Percentiles rank a stretch among this genome's conserved stretches.
These are phyloP conservation scores for Stegodyphus dumicola DNA, from an alignment of 1,140 invertebrate genomes.

Conservation along the genomic window DNA sequence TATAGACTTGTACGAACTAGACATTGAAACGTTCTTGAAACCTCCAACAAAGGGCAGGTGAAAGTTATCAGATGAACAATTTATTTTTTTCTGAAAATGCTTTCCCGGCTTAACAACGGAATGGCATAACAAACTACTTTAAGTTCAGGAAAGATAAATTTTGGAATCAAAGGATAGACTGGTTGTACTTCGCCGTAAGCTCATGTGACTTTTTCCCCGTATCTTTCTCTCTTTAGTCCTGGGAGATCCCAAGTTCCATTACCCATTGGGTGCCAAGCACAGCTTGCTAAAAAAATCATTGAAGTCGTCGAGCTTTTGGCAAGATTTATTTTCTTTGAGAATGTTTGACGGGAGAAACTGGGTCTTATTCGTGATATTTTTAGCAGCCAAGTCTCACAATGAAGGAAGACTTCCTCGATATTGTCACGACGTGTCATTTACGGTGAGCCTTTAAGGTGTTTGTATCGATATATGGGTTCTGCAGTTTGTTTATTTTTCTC, in stretches of 20 bases:
- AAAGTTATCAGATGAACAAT: neutral
- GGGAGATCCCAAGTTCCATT: slow-evolving; percentile 30
- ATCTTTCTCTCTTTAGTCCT: slow-evolving; percentile 39
- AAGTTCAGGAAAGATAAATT: slow-evolving; percentile 52
- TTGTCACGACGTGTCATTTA: slow-evolving; percentile 58
- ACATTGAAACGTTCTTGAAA: too few relatives aligned
- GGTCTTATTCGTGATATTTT: slow-evolving; percentile 56
- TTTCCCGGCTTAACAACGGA: slow-evolving; percentile 19
- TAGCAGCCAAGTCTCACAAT: slow-evolving; percentile 28
- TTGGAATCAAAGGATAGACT: slow-evolving; percentile 23
- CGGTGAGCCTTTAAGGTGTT: slow-evolving; percentile 21
- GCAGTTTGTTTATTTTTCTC: slow-evolving; percentile 34
- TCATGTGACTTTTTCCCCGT: slow-evolving; percentile 23
- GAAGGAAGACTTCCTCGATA: slow-evolving; percentile 34
- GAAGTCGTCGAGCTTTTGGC: slow-evolving; percentile 47
- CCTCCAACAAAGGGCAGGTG: neutral
- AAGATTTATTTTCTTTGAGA: slow-evolving; percentile 57
- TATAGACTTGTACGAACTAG: too few relatives aligned
- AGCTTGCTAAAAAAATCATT: slow-evolving; percentile 26
- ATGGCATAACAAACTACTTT: slow-evolving; percentile 43
- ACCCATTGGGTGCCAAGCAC: slow-evolving; percentile 38
- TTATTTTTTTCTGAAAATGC: neutral
- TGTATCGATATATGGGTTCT: slow-evolving; percentile 11
- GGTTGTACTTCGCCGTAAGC: slow-evolving; percentile 32
- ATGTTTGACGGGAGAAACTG: slow-evolving; percentile 45